A percentile compares a stretch with the other conserved stretches of the same genome.
phyloP scores from a whole-genome alignment of 2,113 vertebrate genomes.

The Corydoras sp. region DNA sequence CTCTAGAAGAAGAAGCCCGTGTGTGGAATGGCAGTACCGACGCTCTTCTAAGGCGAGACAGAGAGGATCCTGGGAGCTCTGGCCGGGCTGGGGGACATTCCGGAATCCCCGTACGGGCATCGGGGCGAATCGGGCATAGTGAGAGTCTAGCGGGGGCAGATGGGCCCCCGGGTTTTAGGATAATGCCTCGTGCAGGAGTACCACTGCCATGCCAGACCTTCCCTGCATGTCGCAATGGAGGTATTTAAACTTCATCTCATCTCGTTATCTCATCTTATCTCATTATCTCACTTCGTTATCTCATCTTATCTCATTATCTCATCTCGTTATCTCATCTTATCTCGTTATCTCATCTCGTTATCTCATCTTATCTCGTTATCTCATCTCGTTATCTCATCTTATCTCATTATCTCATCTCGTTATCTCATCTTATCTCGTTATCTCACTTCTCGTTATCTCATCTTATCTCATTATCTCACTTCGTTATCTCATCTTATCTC shows the following conservation, averaged over 20 bases:
- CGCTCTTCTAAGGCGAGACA: conserved; percentile 65
- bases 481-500: too few relatives aligned
- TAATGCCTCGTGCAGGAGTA: conserved; percentile 67
- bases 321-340: too few relatives aligned
- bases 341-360: too few relatives aligned
- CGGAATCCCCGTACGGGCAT: conserved; percentile 74
- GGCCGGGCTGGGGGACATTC: conserved; percentile 59
- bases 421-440: too few relatives aligned
- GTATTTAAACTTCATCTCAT: conserved; percentile 48
- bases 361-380: too few relatives aligned
- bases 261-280: too few relatives aligned
- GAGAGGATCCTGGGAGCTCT: conserved; percentile 62
- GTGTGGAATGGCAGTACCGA: conserved; percentile 73
- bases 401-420: too few relatives aligned
- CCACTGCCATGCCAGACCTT: conserved; percentile 86
- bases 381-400: too few relatives aligned
- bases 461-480: too few relatives aligned
- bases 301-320: too few relatives aligned
- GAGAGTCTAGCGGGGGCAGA: conserved; percentile 62
- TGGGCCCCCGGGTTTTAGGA: conserved; percentile 68
- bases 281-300: too few relatives aligned
- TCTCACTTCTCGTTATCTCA: too few relatives aligned
- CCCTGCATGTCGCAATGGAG: conserved; percentile 84
- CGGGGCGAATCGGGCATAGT: conserved; percentile 66
- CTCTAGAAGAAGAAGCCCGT: conserved; percentile 63